Conservation (phyloP, 1,140 invertebrate species). For the Centruroides vittatus region DNA sequence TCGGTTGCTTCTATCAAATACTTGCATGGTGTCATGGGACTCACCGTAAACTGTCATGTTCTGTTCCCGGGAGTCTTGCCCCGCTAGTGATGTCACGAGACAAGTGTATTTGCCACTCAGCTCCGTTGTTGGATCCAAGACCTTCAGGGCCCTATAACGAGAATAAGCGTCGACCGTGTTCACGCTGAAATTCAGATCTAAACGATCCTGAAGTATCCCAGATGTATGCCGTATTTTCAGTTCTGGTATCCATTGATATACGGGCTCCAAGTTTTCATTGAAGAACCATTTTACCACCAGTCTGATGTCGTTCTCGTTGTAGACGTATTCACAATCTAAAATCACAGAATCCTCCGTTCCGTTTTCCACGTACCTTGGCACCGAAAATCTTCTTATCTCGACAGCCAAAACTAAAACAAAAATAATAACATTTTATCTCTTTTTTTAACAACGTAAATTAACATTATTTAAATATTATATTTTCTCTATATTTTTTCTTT, state of each 20-base stretch:
- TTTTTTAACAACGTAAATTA: no score
- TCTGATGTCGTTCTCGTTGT: slow-evolving; percentile 34
- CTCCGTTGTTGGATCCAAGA: slow-evolving; percentile 51
- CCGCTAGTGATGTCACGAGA: slow-evolving; percentile 53
- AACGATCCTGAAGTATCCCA: slow-evolving; percentile 44
- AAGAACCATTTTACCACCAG: slow-evolving; percentile 69
- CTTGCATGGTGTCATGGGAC: neutral
- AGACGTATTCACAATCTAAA: slow-evolving; percentile 57
- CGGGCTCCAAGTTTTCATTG: slow-evolving; percentile 43
- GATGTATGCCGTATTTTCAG: slow-evolving; percentile 41
- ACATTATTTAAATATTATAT: no score
- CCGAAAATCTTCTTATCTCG: slow-evolving; percentile 47
- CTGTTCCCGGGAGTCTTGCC: slow-evolving; percentile 47
- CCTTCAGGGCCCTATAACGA: slow-evolving; percentile 57
- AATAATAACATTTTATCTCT: neutral
- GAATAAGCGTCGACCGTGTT: slow-evolving; percentile 42
- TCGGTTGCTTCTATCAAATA: neutral
- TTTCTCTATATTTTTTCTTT: no score
- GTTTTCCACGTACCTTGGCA: slow-evolving; percentile 47
- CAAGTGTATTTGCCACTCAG: slow-evolving; percentile 62
- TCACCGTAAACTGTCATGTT: slow-evolving; percentile 51
- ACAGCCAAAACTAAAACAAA: slow-evolving; percentile 22
- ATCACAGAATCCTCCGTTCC: slow-evolving; percentile 46
- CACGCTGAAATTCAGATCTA: slow-evolving; percentile 51
- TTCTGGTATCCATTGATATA: slow-evolving; percentile 63